Evolutionary conservation across 2,113 vertebrate species (phyloP).

Genomic region (Austrofundulus limnaeus): DNA sequence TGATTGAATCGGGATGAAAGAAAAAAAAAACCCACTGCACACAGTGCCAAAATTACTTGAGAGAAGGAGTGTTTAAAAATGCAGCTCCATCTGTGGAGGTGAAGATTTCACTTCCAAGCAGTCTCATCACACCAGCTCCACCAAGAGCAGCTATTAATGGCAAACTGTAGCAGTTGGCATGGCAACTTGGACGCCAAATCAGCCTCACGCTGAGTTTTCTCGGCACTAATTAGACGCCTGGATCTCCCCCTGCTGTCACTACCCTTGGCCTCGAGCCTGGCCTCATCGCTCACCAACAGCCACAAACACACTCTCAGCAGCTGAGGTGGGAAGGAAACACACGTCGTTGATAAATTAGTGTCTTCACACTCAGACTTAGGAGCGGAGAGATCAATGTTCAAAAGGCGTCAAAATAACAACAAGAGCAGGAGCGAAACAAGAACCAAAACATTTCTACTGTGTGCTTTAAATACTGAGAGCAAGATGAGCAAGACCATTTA

Average conservation of each 20-base stretch:
- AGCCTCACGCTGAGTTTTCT: conserved; percentile 48
- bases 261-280: conserved; percentile 41
- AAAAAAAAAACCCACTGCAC: neutral
- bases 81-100: neutral
- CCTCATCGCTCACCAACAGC: conserved; percentile 42
- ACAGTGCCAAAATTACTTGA: neutral
- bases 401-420: neutral
- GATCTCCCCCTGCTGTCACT: conserved; percentile 43
- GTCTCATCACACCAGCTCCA: conserved; percentile 12
- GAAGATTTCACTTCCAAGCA: neutral
- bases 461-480: neutral
- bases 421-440: neutral
- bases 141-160: conserved; percentile 42
- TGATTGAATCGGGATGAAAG: neutral
- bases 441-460: neutral
- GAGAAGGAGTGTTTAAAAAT: neutral
- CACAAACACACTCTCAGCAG: conserved; percentile 17
- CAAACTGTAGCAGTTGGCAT: conserved; percentile 48
- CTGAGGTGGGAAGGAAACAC: conserved; percentile 25
- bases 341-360: conserved; percentile 10
- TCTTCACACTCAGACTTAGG: conserved; percentile 15
- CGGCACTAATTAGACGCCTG: conserved; percentile 56
- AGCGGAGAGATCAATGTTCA: neutral
- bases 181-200: conserved; percentile 53
- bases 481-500: too few species aligned